Conservation (phyloP, 2,113 vertebrate genomes). For the Terrapene triunguis region DNA sequence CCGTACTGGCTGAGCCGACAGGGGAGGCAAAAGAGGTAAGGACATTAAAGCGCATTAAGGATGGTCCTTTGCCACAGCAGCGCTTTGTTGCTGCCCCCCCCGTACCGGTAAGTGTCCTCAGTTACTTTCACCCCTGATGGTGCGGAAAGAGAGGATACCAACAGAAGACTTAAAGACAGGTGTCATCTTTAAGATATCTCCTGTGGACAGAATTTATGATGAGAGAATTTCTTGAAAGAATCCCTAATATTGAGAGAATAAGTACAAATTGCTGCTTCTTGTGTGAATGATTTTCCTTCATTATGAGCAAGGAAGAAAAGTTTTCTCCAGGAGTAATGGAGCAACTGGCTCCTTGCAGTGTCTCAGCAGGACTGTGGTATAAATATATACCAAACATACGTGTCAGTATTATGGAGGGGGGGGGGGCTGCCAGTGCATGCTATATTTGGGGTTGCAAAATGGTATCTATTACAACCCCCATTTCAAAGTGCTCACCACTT, state of each 20-base stretch:
- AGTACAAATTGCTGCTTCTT: not conserved
- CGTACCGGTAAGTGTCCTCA: too few species aligned
- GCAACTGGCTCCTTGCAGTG: fast-evolving
- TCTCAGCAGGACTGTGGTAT: not conserved
- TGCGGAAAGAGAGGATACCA: not conserved
- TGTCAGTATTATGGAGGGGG: not conserved
- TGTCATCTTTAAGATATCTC: not conserved
- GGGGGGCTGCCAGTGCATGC: not conserved
- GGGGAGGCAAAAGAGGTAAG: too few species aligned
- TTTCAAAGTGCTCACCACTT: not conserved
- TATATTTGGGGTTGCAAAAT: not conserved
- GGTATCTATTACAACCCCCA: not conserved
- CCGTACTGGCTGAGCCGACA: too few species aligned
- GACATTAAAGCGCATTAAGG: too few species aligned
- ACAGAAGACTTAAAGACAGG: not conserved
- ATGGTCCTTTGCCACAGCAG: too few species aligned
- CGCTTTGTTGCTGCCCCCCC: too few species aligned
- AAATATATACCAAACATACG: not conserved
- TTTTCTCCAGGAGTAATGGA: not conserved
- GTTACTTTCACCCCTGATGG: too few species aligned
- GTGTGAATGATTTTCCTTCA: not conserved
- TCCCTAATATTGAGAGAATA: not conserved
- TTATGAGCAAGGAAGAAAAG: not conserved
- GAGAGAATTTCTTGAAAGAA: not conserved
- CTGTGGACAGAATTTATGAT: not conserved